Evolutionary conservation across 1,140 invertebrate genomes (phyloP).

Genomic region (Drosophila navojoa): DNA sequence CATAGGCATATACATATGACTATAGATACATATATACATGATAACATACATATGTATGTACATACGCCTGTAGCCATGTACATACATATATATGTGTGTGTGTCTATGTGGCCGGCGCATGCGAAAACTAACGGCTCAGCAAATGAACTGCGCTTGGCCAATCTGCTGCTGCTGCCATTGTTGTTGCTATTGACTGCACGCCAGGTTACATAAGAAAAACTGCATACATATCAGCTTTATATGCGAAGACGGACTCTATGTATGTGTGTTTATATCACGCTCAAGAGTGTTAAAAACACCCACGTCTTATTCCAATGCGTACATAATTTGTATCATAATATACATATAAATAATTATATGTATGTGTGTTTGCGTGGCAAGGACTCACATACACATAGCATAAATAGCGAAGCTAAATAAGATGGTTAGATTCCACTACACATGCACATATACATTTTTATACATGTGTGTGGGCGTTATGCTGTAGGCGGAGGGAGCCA

Average conservation of each 20-base stretch:
- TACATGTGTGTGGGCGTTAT: neutral
- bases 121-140: slow-evolving; percentile 46
- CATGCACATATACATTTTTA: neutral
- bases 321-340: neutral
- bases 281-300: neutral
- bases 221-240: slow-evolving; percentile 31
- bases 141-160: slow-evolving; percentile 25
- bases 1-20: neutral
- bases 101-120: slow-evolving; percentile 38
- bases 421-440: slow-evolving; percentile 4
- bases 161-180: slow-evolving; percentile 2
- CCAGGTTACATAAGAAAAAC: slow-evolving; percentile 49
- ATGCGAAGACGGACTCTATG: slow-evolving; percentile 3
- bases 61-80: slow-evolving; percentile 9
- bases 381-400: slow-evolving; percentile 25
- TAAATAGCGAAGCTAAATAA: slow-evolving; percentile 18
- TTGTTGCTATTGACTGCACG: slow-evolving; percentile 27
- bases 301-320: slow-evolving; percentile 12
- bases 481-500: slow-evolving; percentile 19
- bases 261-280: neutral
- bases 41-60: neutral
- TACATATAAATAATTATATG: neutral
- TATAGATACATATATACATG: neutral
- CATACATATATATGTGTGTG: neutral
- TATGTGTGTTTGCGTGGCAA: neutral